Evolutionary conservation across 2,888 invertebrate species (phyloP).

Genomic region (Autographa pulchrina): DNA sequence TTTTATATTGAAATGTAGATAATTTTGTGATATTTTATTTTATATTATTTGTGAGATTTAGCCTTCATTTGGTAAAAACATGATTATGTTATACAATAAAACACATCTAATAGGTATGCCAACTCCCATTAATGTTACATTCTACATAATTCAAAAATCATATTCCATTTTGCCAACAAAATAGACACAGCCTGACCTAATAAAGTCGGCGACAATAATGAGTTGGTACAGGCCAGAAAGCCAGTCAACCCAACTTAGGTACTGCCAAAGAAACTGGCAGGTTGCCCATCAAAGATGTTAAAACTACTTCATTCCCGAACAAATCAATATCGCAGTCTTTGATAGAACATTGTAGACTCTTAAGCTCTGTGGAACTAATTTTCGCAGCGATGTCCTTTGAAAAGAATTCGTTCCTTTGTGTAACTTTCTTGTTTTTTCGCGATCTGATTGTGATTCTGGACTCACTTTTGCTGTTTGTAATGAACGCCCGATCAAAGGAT

Average conservation of each 20-base stretch:
- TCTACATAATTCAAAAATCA: background rate
- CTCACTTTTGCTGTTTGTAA: background rate
- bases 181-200: slow-evolving; percentile 8
- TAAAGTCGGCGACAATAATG: slow-evolving; percentile 43
- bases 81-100: no score
- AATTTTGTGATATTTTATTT: no score
- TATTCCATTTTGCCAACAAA: background rate
- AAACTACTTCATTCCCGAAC: slow-evolving; percentile 40
- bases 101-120: background rate
- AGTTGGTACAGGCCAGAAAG: slow-evolving; percentile 35
- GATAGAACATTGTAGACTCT: slow-evolving; percentile 18
- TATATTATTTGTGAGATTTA: no score
- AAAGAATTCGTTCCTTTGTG: background rate
- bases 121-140: background rate
- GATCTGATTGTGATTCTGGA: background rate
- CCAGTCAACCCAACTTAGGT: slow-evolving; percentile 40
- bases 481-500: background rate
- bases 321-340: slow-evolving; percentile 42
- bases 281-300: slow-evolving; percentile 35
- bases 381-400: slow-evolving; percentile 26
- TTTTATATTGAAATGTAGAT: no score
- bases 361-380: slow-evolving; percentile 23
- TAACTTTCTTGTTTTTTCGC: background rate
- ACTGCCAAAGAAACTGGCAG: slow-evolving; percentile 33
- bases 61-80: no score